Conservation (phyloP, 2,797 vertebrate species). For the Euthynnus affinis region DNA sequence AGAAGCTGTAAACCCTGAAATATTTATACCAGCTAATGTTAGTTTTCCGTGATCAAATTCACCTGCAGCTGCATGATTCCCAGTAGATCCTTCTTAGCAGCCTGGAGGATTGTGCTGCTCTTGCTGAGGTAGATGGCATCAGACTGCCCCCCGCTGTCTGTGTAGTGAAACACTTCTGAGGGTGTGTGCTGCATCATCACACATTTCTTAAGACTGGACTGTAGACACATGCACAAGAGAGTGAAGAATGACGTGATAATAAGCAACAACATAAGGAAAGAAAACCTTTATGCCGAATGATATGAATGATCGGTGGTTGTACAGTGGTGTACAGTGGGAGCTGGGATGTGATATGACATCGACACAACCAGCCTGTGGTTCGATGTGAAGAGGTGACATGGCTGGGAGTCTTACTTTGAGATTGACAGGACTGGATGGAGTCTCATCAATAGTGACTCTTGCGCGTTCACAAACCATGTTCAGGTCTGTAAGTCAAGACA, state of each 20-base stretch:
- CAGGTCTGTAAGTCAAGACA: constrained; percentile 80
- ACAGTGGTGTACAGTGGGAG: neutral
- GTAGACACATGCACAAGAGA: constrained; percentile 19
- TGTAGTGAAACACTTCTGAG: constrained; percentile 89
- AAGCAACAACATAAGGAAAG: neutral
- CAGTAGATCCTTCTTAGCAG: constrained; percentile 93
- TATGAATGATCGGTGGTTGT: too few relatives aligned
- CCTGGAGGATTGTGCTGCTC: constrained; percentile 87
- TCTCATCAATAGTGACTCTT: constrained; percentile 85
- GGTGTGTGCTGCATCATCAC: constrained; percentile 90
- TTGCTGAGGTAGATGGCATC: constrained; percentile 84
- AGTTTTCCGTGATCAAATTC: constrained; percentile 17
- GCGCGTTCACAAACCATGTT: constrained; percentile 90
- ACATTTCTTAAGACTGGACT: constrained; percentile 89
- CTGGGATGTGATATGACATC: constrained; percentile 15
- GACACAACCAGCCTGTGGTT: neutral
- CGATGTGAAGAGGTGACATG: neutral
- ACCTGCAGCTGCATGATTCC: constrained; percentile 93
- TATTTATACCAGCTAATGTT: neutral
- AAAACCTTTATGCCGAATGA: neutral
- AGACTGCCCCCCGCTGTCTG: constrained; percentile 77
- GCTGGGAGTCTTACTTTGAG: constrained; percentile 84
- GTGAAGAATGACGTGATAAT: neutral
- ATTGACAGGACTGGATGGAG: constrained; percentile 73
- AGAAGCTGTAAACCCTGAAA: neutral